These are phyloP conservation scores for Nannobrachium achirus DNA, from an alignment of 2,113 vertebrate species.

Conservation along the genomic window DNA sequence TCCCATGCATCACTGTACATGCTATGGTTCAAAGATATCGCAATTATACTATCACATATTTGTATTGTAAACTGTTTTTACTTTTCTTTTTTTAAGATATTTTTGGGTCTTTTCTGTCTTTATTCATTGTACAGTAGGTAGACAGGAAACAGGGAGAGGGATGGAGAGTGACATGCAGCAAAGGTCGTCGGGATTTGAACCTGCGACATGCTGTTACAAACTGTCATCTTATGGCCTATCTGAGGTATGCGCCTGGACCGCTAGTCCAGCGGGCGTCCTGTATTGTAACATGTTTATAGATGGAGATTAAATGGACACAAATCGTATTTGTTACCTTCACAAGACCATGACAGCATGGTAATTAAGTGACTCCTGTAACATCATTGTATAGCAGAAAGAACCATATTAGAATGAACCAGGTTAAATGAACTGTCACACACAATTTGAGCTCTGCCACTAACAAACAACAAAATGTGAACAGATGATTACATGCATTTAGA, in stretches of 20 bases:
- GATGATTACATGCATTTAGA: constrained; percentile 22
- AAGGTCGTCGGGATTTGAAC: too few species aligned
- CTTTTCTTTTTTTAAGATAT: too few species aligned
- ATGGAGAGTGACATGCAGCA: too few species aligned
- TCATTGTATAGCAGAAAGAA: constrained; percentile 1
- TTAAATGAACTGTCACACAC: not conserved
- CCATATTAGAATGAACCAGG: not conserved
- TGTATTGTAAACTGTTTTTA: too few species aligned
- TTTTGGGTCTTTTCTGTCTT: not conserved
- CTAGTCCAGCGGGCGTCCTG: too few species aligned
- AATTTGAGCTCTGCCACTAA: constrained; percentile 6
- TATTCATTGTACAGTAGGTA: not conserved
- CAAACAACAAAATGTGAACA: constrained; percentile 3
- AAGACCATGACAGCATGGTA: constrained; percentile 13
- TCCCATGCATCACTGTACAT: not conserved
- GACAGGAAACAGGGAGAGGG: too few species aligned
- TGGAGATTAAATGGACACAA: too few species aligned
- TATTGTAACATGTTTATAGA: too few species aligned
- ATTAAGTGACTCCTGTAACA: constrained; percentile 32
- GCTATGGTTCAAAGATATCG: not conserved
- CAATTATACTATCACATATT: not conserved
- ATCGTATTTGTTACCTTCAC: constrained; percentile 20
- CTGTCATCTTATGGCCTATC: too few species aligned
- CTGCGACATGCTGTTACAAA: too few species aligned
- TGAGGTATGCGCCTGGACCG: too few species aligned